phyloP scores from a whole-genome alignment of 2,888 invertebrate species.

The Endotricha flammealis region DNA sequence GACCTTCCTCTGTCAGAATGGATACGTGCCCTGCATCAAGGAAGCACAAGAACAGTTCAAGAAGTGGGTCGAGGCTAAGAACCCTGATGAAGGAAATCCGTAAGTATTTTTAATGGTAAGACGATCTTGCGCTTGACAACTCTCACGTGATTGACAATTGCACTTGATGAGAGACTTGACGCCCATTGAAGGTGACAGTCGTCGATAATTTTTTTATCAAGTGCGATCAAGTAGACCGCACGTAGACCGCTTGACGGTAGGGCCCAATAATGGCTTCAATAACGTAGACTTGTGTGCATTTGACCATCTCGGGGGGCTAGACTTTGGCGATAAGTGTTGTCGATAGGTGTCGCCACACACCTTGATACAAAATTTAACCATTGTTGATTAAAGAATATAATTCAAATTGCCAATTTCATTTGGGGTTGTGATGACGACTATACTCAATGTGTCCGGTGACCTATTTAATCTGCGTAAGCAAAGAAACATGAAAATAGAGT shows the following conservation, averaged over 20 bases:
- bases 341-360: too few species aligned
- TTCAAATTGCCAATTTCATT: neutral
- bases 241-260: too few species aligned
- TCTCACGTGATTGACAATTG: slow-evolving; percentile 5
- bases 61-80: slow-evolving; percentile 85
- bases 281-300: too few species aligned
- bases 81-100: slow-evolving; percentile 89
- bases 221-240: too few species aligned
- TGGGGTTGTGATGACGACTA: neutral
- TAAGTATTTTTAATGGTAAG: slow-evolving; percentile 62
- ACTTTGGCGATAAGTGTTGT: too few species aligned
- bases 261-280: too few species aligned
- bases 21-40: slow-evolving; percentile 86
- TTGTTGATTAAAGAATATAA: neutral
- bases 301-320: too few species aligned
- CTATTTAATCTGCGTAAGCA: slow-evolving; percentile 18
- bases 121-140: slow-evolving; percentile 9
- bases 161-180: too few species aligned
- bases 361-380: too few species aligned
- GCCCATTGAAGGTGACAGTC: too few species aligned
- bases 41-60: slow-evolving; percentile 85
- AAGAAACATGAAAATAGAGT: slow-evolving; percentile 13
- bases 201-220: too few species aligned
- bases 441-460: slow-evolving; percentile 9
- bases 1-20: slow-evolving; percentile 85